Evolutionary conservation across 2,113 vertebrate species (phyloP), one percentile per base, ranked within the genome.

Genomic region (Mastomys coucha): DNA sequence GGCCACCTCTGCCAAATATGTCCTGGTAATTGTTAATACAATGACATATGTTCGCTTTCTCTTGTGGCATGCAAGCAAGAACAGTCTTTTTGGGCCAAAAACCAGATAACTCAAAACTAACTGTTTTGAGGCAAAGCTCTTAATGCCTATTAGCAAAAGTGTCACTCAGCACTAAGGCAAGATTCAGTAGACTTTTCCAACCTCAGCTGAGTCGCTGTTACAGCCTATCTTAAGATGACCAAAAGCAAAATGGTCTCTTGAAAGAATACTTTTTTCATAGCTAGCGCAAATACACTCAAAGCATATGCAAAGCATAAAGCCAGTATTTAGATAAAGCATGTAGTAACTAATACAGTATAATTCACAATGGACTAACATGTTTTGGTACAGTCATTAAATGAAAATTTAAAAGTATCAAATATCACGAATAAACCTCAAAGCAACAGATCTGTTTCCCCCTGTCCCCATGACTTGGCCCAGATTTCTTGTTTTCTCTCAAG

Each of bases 341-440:
- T 12, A 78, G 36, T 45, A 33, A 67, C 82, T 45, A 31, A 19
- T 42, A 78, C 1, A 73, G 17, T 92, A 49, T 69, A 96, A 93
- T 63, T n/a, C 20, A 92, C 13, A 75, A n/a, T 84, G 16, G 2
- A 91, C 58, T 91, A 70, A 93, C 65, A 93, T 81, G 69, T 81
- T 91, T 82, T 78, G 58, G 36, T 81, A 53, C 91, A 86, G 22
- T 76, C 16, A 88, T 92, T 89, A 94, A 84, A 77, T 89, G 45
- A 93, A 53, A 80, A 85, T 88, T 95, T 42, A 0, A 42, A 63
- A 86, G 22, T 91, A 93, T 85, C 22, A 91, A 39, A 26, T n/a
- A 93, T 22, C 45, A 93, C 91, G 76, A 67, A 91, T 93, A 92
- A 88, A 92, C 77, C 73, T 88, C 82, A 95, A 96, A 95, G 58